A percentile compares a stretch with the other conserved stretches of the same genome.
Evolutionary conservation across 2,113 vertebrate species (phyloP).

Genomic region (Seriola quinqueradiata): DNA sequence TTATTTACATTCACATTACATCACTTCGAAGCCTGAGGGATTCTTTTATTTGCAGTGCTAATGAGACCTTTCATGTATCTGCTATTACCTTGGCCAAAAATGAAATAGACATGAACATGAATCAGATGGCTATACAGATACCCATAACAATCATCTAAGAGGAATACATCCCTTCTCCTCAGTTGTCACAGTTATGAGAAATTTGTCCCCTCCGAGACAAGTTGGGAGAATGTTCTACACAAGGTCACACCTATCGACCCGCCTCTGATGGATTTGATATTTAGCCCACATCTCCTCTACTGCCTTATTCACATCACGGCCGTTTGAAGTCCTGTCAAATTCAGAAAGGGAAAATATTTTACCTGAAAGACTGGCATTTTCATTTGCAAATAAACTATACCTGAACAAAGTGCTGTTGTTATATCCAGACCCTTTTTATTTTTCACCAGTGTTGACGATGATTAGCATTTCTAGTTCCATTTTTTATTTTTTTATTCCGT

Average conservation of each 20-base stretch:
- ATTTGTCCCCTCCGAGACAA: not conserved
- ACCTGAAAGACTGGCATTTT: conserved; percentile 62
- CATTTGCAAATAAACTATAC: conserved; percentile 44
- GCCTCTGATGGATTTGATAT: conserved; percentile 58
- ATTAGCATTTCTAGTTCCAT: conserved; percentile 9
- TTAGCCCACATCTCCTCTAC: conserved; percentile 43
- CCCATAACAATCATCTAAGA: not conserved
- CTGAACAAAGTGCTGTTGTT: conserved; percentile 15
- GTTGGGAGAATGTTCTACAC: conserved; percentile 21
- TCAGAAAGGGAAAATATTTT: conserved; percentile 31
- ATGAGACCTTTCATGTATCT: not conserved
- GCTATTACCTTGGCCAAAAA: not conserved
- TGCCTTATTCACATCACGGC: conserved; percentile 36
- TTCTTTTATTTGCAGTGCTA: not conserved
- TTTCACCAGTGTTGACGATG: not conserved
- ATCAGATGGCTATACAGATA: not conserved
- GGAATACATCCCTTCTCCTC: not conserved
- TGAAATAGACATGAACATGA: not conserved
- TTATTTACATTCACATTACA: not conserved
- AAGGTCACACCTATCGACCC: conserved; percentile 56
- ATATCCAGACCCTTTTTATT: conserved; percentile 8
- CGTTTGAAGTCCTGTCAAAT: conserved; percentile 49
- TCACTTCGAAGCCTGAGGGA: not conserved
- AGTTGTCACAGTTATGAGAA: conserved; percentile 29
- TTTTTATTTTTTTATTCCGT: not conserved